Evolutionary conservation across 2,888 invertebrate species (phyloP), one percentile per base, ranked within the genome.

Genomic region (Baronia brevicornis): DNA sequence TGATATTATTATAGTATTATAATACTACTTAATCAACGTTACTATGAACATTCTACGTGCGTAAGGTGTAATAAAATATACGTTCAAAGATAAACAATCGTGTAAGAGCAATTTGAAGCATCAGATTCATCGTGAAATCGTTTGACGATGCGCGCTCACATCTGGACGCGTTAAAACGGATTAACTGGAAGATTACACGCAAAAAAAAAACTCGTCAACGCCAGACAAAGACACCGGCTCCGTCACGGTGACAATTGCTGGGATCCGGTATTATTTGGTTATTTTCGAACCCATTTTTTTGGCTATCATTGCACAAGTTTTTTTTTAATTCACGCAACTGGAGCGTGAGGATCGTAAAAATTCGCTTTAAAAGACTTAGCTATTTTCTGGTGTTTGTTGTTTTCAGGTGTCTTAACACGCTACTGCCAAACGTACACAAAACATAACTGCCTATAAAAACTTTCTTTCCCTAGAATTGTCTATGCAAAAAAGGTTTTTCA

Each of bases 101-200:
- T 44, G 36, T 20, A 30, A 46, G 39, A 47, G 44, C 42, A 39
- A 42, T 40, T 35, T 24, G 17, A 21, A 33, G 28, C 31, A n/a
- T 13, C 17, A 19, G 20, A 13, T 11, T 23, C 14, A 12, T 23
- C 13, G 22, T 15, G 23, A 60, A 61, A 64, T 66, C 60, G 44
- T 46, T 44, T 28, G 43, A 33, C 41, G 51, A 40, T 57, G 54
- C 60, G 44, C 50, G 53, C 51, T 55, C 75, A 69, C 84, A 84
- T 84, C 79, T 84, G 82, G 74, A 65, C 61, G 72, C 70, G 77
- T 72, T 82, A 78, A 80, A 84, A 80, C 72, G 79, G 84, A 80
- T 84, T 84, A 84, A 62, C 63, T 44, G 52, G 56, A 64, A 77
- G 80, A 82, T 84, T 82, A 82, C 73, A 72, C 63, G 64, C 51